Percentiles rank a stretch among this genome's conserved stretches.
Conservation (phyloP, 2,113 vertebrate genomes). For the Caranx ignobilis region DNA sequence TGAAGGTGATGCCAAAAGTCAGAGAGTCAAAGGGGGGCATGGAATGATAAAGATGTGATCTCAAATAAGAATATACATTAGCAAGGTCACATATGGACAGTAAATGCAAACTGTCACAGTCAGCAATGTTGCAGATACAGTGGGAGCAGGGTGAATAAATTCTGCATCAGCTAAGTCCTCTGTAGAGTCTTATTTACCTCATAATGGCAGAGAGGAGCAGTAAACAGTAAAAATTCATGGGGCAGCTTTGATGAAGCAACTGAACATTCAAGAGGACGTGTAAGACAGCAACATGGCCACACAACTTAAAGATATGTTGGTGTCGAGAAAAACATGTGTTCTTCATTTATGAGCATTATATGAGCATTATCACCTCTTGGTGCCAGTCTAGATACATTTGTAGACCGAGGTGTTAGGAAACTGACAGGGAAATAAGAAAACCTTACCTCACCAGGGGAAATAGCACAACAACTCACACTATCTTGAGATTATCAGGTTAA, state of each 20-base stretch:
- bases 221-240: not conserved
- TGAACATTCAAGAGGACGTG: not conserved
- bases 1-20: too few species aligned
- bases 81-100: not conserved
- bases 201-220: not conserved
- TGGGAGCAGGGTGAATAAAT: not conserved
- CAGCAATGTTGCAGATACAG: not conserved
- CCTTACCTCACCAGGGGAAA: not conserved
- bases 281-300: not conserved
- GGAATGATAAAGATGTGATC: slow-evolving; percentile 13
- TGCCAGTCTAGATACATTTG: not conserved
- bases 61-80: slow-evolving; percentile 20
- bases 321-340: not conserved
- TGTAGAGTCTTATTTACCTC: not conserved
- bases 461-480: not conserved
- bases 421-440: not conserved
- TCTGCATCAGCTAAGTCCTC: not conserved
- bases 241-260: slow-evolving; percentile 2
- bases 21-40: not conserved
- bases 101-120: not conserved
- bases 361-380: not conserved
- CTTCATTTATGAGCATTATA: not conserved
- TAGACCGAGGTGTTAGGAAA: not conserved
- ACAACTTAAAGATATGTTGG: not conserved
- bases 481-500: not conserved